phyloP scores from a whole-genome alignment of 2,797 vertebrate genomes.

The Danio kyathit region DNA sequence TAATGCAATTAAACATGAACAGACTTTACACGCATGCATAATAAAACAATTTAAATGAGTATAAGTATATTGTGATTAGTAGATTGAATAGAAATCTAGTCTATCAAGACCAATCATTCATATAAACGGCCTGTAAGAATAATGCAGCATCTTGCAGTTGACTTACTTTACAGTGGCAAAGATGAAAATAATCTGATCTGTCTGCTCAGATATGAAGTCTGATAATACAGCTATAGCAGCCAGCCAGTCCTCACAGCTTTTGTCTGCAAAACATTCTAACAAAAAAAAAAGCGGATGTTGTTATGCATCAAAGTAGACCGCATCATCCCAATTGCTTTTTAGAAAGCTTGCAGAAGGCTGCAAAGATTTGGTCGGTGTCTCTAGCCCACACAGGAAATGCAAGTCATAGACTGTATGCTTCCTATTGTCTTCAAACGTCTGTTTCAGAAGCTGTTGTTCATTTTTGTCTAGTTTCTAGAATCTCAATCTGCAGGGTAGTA shows the following conservation, averaged over 20 bases:
- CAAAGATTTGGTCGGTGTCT: slow-evolving; percentile 41
- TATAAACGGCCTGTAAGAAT: not conserved
- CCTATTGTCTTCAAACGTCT: slow-evolving; percentile 5
- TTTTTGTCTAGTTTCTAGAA: slow-evolving; percentile 29
- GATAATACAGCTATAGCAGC: not conserved
- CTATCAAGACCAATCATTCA: not conserved
- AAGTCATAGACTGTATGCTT: slow-evolving; percentile 46
- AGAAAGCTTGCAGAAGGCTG: slow-evolving; percentile 56
- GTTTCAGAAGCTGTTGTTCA: slow-evolving; percentile 27
- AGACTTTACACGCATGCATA: too few species aligned
- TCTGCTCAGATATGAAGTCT: not conserved
- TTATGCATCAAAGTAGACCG: not conserved
- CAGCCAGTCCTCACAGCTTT: slow-evolving; percentile 6
- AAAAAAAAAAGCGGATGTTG: slow-evolving; percentile 13
- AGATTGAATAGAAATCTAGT: not conserved
- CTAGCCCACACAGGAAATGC: slow-evolving; percentile 71
- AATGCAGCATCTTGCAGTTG: not conserved
- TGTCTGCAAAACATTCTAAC: not conserved
- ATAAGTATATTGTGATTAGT: not conserved
- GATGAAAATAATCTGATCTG: slow-evolving; percentile 4
- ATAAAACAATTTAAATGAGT: not conserved
- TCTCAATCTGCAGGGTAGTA: slow-evolving; percentile 12
- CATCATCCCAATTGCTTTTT: slow-evolving; percentile 5
- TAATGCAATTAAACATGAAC: too few species aligned
- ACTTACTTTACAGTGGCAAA: not conserved